Evolutionary conservation across 2,797 vertebrate genomes (phyloP).

Genomic region (Pseudochirops corinnae): DNA sequence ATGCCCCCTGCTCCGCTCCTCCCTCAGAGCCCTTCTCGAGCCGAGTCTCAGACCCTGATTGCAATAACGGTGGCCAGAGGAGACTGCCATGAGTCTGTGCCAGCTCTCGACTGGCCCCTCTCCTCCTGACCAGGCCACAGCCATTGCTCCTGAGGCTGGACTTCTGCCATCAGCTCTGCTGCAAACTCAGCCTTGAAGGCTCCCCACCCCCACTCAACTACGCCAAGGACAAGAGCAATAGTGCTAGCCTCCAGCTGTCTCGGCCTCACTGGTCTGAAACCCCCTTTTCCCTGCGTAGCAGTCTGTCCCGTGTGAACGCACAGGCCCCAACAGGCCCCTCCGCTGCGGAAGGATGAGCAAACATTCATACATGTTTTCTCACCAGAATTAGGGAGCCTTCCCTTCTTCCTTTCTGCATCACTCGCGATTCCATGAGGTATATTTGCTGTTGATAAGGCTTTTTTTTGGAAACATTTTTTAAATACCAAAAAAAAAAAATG

Average conservation of each 20-base stretch:
- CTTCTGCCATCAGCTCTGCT: not conserved
- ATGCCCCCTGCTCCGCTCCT: slow-evolving; percentile 48
- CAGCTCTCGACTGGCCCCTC: slow-evolving; percentile 32
- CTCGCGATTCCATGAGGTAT: slow-evolving; percentile 15
- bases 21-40: slow-evolving; percentile 65
- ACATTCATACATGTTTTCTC: not conserved
- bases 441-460: slow-evolving; percentile 72
- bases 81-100: not conserved
- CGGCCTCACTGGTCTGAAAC: slow-evolving; percentile 39
- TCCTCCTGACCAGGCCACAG: not conserved
- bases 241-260: slow-evolving; percentile 52
- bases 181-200: not conserved
- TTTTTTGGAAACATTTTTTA: slow-evolving; percentile 72
- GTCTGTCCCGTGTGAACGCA: not conserved
- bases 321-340: slow-evolving; percentile 20
- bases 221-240: slow-evolving; percentile 86
- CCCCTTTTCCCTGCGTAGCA: not conserved
- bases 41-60: slow-evolving; percentile 75
- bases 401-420: slow-evolving; percentile 57
- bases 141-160: not conserved
- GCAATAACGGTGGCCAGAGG: slow-evolving; percentile 82
- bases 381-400: slow-evolving; percentile 14
- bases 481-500: slow-evolving; percentile 77
- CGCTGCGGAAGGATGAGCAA: slow-evolving; percentile 72
- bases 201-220: slow-evolving; percentile 65